Evolutionary conservation across 2,113 vertebrate genomes (phyloP), one percentile per base, ranked within the genome.

Genomic region (Epinephelus lanceolatus): DNA sequence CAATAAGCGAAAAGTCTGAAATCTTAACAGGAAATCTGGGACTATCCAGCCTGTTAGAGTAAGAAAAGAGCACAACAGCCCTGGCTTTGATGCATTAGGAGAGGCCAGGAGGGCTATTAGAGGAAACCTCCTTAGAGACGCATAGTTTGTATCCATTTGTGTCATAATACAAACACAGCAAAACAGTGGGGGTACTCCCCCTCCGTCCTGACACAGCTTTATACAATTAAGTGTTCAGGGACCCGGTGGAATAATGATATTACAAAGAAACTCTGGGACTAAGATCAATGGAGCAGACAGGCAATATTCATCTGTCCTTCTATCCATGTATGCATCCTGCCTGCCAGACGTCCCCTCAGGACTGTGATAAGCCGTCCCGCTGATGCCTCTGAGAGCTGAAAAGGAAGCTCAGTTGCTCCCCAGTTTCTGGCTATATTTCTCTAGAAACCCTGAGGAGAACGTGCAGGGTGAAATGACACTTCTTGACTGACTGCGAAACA

Each of bases 141-240:
- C 55, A 75, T 57, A 77, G 80, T 92, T 92, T 91, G 88, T 93
- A 86, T 94, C 84, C 91, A 94, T 93, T 94, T 94, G 81, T 92
- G 91, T 92, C 91, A 89, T 88, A 85, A 86, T 81, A 82, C 88
- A 91, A 90, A 92, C 89, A 89, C 70, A 86, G 77, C 75, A 82
- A 89, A 89, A 88, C 86, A 91, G 49, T 37, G 42, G 68, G 83
- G 57, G 77, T 60, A 76, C 84, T 83, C 75, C 63, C 53, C 27
- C 79, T 86, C 88, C 81, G 14, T 84, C 85, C 91, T 65, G 62
- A 89, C 59, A 51, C 89, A 91, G 88, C 84, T 90, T 93, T 86
- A 94, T 88, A 83, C 88, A 91, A 93, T 94, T 94, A 91, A 40
- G 78, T 71, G 82, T 88, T 86, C 87, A 65, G 69, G 62, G 88